These are phyloP conservation scores for Arnoldichthys spilopterus DNA, from an alignment of 2,797 vertebrate genomes.

Conservation along the genomic window DNA sequence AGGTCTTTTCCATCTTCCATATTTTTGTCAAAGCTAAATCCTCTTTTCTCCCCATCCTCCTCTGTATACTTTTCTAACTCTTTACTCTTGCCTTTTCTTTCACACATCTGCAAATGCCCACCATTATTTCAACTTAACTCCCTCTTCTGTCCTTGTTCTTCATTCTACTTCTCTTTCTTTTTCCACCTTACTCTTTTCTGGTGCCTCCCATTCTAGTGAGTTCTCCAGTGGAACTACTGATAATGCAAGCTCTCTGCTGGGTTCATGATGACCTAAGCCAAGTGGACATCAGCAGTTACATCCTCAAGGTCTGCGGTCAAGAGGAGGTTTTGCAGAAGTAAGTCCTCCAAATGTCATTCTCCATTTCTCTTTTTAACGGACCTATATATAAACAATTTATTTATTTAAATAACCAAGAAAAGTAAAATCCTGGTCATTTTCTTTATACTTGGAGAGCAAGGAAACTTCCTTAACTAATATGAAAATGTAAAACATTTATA, in stretches of 20 bases:
- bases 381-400: no score
- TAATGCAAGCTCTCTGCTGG: conserved; percentile 98
- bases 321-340: conserved; percentile 97
- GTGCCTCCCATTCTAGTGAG: conserved; percentile 79
- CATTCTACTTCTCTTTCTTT: neutral
- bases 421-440: no score
- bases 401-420: no score
- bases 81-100: neutral
- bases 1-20: no score
- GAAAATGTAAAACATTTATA: no score
- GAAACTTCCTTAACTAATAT: no score
- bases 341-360: conserved; percentile 62
- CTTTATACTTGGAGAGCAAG: no score
- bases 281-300: conserved; percentile 92
- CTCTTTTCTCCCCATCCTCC: no score
- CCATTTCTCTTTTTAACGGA: neutral
- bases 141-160: neutral
- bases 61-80: no score
- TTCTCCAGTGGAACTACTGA: conserved; percentile 94
- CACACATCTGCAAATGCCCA: neutral
- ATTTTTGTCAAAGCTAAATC: no score
- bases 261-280: conserved; percentile 95
- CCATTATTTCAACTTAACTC: neutral
- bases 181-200: neutral
- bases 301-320: conserved; percentile 95